Conservation (phyloP, 2,888 invertebrate species). For the Phyllotreta cruciferae region DNA sequence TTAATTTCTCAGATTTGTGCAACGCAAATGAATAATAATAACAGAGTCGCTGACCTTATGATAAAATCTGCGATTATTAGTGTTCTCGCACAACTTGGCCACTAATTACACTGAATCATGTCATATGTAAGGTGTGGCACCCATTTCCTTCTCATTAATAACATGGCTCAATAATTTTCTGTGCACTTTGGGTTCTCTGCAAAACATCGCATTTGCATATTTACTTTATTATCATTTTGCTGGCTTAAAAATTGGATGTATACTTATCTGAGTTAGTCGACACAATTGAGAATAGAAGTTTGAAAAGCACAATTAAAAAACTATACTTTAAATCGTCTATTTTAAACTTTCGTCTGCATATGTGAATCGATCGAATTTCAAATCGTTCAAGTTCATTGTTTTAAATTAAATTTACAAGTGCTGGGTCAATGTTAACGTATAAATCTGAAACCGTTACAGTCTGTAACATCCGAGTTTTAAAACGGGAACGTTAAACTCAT, state of each 20-base stretch:
- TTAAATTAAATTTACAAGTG: too few species aligned
- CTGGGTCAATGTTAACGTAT: too few species aligned
- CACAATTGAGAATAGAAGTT: neutral
- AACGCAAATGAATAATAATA: slow-evolving; percentile 44
- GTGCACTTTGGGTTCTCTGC: slow-evolving; percentile 20
- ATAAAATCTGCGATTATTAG: slow-evolving; percentile 46
- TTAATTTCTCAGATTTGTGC: slow-evolving; percentile 30
- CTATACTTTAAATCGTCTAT: too few species aligned
- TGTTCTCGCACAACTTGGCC: slow-evolving; percentile 45
- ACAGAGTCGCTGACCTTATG: slow-evolving; percentile 47
- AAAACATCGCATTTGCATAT: slow-evolving; percentile 24
- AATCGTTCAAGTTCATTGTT: too few species aligned
- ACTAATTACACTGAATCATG: slow-evolving; percentile 50
- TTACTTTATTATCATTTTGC: slow-evolving; percentile 22
- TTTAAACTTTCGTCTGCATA: too few species aligned
- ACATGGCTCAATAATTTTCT: slow-evolving; percentile 38
- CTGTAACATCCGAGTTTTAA: too few species aligned
- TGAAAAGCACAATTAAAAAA: too few species aligned
- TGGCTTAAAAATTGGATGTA: slow-evolving; percentile 2
- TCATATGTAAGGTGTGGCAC: slow-evolving; percentile 47
- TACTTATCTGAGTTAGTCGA: neutral
- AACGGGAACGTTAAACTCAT: neutral
- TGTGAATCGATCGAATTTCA: too few species aligned
- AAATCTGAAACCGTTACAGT: too few species aligned
- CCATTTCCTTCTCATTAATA: slow-evolving; percentile 45